A percentile compares a stretch with the other conserved stretches of the same genome.
phyloP scores from a whole-genome alignment of 2,113 vertebrate genomes.

The Syrrhaptes paradoxus region DNA sequence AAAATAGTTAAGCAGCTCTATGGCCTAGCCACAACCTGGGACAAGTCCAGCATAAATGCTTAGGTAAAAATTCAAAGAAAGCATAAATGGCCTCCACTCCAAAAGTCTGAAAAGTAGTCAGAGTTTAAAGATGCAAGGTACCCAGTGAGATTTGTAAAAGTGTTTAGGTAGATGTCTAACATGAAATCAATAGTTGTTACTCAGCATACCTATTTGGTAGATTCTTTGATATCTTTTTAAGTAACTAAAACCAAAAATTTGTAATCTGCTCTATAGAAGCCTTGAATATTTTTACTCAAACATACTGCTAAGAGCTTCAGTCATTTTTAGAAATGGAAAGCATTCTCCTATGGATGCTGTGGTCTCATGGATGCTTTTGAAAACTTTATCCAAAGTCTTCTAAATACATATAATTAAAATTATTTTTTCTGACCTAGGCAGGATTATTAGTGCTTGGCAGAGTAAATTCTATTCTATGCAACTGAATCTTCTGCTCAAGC shows the following conservation, averaged over 20 bases:
- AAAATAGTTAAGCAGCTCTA: neutral
- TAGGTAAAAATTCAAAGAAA: neutral
- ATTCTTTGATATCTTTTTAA: neutral
- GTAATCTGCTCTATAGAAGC: neutral
- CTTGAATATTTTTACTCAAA: neutral
- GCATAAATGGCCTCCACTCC: neutral
- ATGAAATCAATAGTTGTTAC: neutral
- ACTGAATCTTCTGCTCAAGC: neutral
- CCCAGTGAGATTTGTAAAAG: neutral
- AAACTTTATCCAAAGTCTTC: neutral
- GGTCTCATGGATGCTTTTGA: neutral
- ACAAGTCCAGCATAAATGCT: neutral
- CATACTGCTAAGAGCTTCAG: neutral
- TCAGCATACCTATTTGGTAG: neutral
- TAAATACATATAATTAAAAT: neutral
- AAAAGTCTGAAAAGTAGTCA: neutral
- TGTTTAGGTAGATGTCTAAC: neutral
- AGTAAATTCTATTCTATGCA: neutral
- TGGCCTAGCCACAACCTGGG: neutral
- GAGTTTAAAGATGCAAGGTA: neutral
- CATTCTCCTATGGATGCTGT: neutral
- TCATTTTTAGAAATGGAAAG: neutral
- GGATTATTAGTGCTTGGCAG: neutral
- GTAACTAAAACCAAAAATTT: neutral
- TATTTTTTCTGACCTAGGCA: neutral